Conservation (phyloP, 2,797 vertebrate species). For the Muscicapa striata region DNA sequence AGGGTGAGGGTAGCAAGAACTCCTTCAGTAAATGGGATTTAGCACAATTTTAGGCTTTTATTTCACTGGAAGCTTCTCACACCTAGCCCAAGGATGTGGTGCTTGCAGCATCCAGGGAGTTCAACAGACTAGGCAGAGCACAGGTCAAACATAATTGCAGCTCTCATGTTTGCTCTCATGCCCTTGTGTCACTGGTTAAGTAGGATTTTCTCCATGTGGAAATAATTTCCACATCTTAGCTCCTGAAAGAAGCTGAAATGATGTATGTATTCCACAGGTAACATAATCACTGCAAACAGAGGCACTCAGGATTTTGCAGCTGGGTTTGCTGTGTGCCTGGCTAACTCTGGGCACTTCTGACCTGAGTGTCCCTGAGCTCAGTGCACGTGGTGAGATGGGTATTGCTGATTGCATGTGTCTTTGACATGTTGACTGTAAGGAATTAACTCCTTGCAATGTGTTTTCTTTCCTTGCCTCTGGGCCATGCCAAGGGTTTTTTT, state of each 20-base stretch:
- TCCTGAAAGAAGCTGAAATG: not conserved
- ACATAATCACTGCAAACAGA: not conserved
- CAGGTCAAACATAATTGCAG: slow-evolving; percentile 3
- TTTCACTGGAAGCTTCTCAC: not conserved
- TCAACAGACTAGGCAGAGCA: not conserved
- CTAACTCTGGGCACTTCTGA: not conserved
- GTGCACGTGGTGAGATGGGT: not conserved
- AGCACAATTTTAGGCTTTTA: not conserved
- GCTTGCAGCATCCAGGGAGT: not conserved
- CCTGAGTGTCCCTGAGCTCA: not conserved
- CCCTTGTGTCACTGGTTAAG: not conserved
- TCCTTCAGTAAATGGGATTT: not conserved
- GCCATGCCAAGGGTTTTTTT: not conserved
- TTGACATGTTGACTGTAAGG: not conserved
- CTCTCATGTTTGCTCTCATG: not conserved
- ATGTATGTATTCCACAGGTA: not conserved
- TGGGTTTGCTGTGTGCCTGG: not conserved
- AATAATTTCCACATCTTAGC: not conserved
- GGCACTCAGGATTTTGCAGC: not conserved
- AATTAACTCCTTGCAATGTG: not conserved
- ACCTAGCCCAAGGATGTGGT: not conserved
- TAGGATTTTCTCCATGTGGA: not conserved
- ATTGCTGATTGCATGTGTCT: not conserved
- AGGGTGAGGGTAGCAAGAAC: not conserved
- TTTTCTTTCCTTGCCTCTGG: not conserved